phyloP scores from a whole-genome alignment of 64 coral and sea anemone species.

The Stichodactyla mertensii region DNA sequence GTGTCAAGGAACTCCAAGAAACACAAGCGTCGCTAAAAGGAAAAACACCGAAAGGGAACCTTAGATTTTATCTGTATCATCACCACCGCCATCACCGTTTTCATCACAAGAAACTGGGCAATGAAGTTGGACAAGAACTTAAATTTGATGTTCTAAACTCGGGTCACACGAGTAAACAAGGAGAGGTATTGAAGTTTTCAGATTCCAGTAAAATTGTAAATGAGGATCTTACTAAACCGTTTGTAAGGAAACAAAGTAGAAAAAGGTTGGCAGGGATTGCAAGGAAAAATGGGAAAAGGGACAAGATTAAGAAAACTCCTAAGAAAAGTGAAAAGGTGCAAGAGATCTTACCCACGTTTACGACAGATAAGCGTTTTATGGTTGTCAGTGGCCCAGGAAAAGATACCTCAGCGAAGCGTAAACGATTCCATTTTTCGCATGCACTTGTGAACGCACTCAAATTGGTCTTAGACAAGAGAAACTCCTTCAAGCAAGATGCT shows the following conservation, averaged over 20 bases:
- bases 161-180: background rate
- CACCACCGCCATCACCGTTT: background rate
- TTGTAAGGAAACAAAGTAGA: background rate
- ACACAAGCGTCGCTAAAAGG: background rate
- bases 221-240: background rate
- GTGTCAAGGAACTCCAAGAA: background rate
- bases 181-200: background rate
- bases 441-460: conserved; percentile 65
- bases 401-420: background rate
- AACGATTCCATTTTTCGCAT: conserved; percentile 36
- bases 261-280: background rate
- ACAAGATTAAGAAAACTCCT: background rate
- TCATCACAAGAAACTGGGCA: background rate
- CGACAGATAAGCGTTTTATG: conserved; percentile 5
- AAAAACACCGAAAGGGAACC: background rate
- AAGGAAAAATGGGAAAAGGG: background rate
- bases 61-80: background rate
- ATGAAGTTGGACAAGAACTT: background rate
- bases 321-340: background rate
- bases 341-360: background rate
- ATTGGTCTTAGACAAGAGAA: conserved; percentile 58
- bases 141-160: background rate
- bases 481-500: conserved; percentile 72
- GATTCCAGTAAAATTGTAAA: background rate
- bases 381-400: background rate